These are phyloP conservation scores for Trogon melanurus DNA, from an alignment of 2,113 vertebrate genomes.

Conservation along the genomic window DNA sequence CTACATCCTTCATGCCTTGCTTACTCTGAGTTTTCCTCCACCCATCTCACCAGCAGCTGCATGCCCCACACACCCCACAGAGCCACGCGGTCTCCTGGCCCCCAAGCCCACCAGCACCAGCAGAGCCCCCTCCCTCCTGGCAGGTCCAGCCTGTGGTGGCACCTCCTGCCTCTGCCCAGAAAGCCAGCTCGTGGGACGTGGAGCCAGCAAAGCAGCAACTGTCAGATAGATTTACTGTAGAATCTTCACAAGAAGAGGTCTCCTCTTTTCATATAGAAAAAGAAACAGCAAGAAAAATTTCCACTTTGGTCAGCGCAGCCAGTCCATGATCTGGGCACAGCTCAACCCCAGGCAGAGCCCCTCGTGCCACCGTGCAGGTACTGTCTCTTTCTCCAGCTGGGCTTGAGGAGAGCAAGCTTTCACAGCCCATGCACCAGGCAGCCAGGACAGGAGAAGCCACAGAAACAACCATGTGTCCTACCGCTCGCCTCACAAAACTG, in stretches of 20 bases:
- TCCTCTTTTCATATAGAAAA: background rate
- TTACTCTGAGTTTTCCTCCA: background rate
- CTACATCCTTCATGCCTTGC: background rate
- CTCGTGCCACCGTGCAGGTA: rapidly evolving
- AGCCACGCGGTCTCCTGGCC: background rate
- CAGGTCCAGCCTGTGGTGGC: background rate
- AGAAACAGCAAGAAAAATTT: background rate
- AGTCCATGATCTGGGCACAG: rapidly evolving
- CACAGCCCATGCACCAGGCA: rapidly evolving
- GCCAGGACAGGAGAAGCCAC: background rate
- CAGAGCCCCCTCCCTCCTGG: rapidly evolving
- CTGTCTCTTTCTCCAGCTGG: background rate
- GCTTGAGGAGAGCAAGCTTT: background rate
- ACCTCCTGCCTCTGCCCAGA: background rate
- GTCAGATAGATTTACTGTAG: rapidly evolving
- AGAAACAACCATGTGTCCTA: background rate
- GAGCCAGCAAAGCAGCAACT: background rate
- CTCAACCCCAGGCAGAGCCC: background rate
- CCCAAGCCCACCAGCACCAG: background rate
- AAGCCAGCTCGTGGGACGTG: rapidly evolving
- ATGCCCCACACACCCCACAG: rapidly evolving
- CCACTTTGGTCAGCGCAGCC: too few relatives aligned
- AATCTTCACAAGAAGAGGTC: background rate
- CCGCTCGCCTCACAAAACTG: background rate
- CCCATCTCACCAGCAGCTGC: background rate